Conservation (phyloP, 2,888 invertebrate genomes). For the Sinhomidia bicolor region DNA sequence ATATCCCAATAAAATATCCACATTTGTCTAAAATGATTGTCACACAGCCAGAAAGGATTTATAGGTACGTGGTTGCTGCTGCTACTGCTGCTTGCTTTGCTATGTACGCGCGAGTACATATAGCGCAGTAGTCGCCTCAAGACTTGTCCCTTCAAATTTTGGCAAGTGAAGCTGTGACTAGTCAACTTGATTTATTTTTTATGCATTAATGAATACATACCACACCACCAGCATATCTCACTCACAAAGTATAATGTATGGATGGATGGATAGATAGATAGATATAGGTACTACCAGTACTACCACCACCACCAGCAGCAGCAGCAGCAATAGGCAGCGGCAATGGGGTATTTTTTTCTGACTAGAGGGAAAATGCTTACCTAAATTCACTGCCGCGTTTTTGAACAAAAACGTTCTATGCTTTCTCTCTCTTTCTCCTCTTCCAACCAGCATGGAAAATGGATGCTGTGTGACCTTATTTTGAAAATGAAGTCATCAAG, state of each 20-base stretch:
- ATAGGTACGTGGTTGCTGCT: background rate
- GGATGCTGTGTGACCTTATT: constrained; percentile 33
- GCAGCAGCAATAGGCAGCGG: too few relatives aligned
- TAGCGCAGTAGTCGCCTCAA: background rate
- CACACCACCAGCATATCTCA: background rate
- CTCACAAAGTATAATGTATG: background rate
- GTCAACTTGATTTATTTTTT: constrained; percentile 48
- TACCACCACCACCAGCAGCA: too few relatives aligned
- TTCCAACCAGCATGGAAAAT: too few relatives aligned
- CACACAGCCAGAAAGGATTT: background rate
- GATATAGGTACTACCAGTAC: too few relatives aligned
- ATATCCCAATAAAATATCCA: constrained; percentile 31
- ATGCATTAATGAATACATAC: constrained; percentile 16
- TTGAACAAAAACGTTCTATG: background rate
- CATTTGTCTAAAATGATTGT: constrained; percentile 24
- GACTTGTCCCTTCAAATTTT: constrained; percentile 30
- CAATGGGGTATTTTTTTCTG: too few relatives aligned
- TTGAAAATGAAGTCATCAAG: background rate
- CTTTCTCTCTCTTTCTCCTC: too few relatives aligned
- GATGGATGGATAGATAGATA: too few relatives aligned
- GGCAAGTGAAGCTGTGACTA: constrained; percentile 23
- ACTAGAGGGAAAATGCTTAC: background rate
- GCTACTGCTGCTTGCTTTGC: too few relatives aligned
- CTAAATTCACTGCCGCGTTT: background rate
- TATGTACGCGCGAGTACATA: too few relatives aligned